Evolutionary conservation across 1,140 invertebrate genomes (phyloP).

Genomic region (Lepidurus packardi): DNA sequence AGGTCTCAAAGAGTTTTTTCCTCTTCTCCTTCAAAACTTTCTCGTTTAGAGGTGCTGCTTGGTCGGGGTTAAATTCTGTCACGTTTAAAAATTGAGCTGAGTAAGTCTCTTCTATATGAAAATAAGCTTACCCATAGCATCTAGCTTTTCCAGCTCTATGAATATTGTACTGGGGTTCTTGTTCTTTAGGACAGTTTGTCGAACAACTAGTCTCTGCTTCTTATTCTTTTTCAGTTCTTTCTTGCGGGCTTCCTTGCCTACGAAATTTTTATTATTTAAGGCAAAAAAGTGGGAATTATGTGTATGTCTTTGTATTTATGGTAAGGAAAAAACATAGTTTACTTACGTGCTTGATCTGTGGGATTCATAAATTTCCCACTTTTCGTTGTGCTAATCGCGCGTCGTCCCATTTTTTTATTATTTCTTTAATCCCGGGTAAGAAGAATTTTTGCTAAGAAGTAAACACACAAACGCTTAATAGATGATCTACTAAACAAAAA

Average conservation of each 20-base stretch:
- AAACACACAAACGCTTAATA: neutral
- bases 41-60: conserved; percentile 88
- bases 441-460: neutral
- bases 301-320: conserved; percentile 3
- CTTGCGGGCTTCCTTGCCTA: conserved; percentile 94
- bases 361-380: conserved; percentile 99
- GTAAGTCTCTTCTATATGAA: conserved; percentile 48
- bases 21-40: conserved; percentile 95
- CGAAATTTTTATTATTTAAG: conserved; percentile 11
- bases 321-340: conserved; percentile 32
- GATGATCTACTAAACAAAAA: neutral
- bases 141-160: conserved; percentile 93
- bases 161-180: conserved; percentile 93
- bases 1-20: conserved; percentile 90
- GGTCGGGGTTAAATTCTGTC: conserved; percentile 82
- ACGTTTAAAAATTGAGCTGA: conserved; percentile 47
- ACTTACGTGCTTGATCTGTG: conserved; percentile 93
- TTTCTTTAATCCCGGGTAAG: neutral
- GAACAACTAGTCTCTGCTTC: conserved; percentile 87
- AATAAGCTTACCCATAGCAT: conserved; percentile 66
- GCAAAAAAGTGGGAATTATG: conserved; percentile 26
- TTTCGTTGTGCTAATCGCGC: conserved; percentile 97
- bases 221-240: conserved; percentile 98
- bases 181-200: conserved; percentile 94
- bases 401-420: conserved; percentile 72